Conservation (phyloP, 35 echinoderm and acorn worm species). For the Apostichopus japonicus region DNA sequence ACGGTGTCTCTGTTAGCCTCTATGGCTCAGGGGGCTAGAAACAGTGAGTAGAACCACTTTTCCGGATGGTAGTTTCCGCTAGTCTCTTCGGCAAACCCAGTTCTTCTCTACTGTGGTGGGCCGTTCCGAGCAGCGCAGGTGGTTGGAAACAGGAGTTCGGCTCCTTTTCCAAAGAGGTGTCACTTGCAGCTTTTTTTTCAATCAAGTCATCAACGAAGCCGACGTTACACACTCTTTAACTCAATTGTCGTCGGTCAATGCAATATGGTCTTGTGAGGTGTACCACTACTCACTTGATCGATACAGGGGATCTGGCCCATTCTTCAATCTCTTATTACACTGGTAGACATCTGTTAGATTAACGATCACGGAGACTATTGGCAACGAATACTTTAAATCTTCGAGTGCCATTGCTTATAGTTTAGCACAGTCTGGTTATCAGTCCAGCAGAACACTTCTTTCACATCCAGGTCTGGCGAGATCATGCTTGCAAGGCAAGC, state of each 20-base stretch:
- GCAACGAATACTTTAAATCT: conserved; percentile 64
- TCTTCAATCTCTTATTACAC: conserved; percentile 41
- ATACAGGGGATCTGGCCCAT: conserved; percentile 26
- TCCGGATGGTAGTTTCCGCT: too few species aligned
- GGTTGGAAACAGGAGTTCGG: too few species aligned
- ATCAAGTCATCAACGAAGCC: too few species aligned
- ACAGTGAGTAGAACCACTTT: too few species aligned
- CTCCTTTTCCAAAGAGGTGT: too few species aligned
- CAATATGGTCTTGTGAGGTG: not conserved
- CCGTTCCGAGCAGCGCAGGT: too few species aligned
- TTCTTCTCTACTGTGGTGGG: too few species aligned
- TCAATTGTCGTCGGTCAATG: conserved; percentile 5
- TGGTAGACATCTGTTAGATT: conserved; percentile 30
- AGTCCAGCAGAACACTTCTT: conserved; percentile 57
- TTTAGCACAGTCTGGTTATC: conserved; percentile 65
- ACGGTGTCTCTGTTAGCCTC: too few species aligned
- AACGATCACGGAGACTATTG: conserved; percentile 56
- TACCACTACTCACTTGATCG: not conserved
- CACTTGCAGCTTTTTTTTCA: too few species aligned
- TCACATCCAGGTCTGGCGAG: conserved; percentile 15
- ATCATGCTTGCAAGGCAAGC: conserved; percentile 43
- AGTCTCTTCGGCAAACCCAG: too few species aligned
- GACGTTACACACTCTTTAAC: not conserved
- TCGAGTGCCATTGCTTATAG: conserved; percentile 43
- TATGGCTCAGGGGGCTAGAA: too few species aligned